Evolutionary conservation across 2,113 vertebrate genomes (phyloP).

Genomic region (Embiotoca jacksoni): DNA sequence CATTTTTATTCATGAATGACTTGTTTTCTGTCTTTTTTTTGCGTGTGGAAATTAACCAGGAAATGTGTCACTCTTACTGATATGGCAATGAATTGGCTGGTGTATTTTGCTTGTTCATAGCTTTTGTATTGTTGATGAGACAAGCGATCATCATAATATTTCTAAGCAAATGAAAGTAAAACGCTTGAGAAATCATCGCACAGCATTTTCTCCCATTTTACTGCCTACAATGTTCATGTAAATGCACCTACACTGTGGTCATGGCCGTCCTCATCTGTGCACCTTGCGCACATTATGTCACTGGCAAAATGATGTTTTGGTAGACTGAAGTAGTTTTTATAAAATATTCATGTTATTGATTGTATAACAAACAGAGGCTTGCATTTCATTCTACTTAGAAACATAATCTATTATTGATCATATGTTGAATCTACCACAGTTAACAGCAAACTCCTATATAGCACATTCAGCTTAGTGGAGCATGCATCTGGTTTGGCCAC

Average conservation of each 20-base stretch:
- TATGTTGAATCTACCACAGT: neutral
- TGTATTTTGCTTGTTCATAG: no score
- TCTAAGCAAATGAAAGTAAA: no score
- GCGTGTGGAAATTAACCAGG: neutral
- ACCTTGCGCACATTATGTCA: neutral
- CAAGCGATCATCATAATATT: no score
- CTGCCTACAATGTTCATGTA: neutral
- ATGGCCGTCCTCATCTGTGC: neutral
- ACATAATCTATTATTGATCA: no score
- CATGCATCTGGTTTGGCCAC: slow-evolving; percentile 36
- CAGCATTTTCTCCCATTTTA: neutral
- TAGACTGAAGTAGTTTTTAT: neutral
- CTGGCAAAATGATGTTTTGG: neutral
- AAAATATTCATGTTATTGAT: neutral
- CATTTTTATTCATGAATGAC: neutral
- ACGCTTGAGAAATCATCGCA: no score
- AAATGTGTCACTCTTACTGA: neutral
- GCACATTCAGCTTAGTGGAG: slow-evolving; percentile 18
- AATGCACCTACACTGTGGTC: neutral
- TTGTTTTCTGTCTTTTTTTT: neutral
- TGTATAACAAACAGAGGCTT: neutral
- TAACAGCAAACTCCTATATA: slow-evolving; percentile 13
- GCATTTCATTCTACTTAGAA: neutral
- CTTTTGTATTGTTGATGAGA: no score
- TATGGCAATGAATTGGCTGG: no score